These are phyloP conservation scores for Corythornis cristatus DNA, from an alignment of 2,113 vertebrate species.

Conservation along the genomic window DNA sequence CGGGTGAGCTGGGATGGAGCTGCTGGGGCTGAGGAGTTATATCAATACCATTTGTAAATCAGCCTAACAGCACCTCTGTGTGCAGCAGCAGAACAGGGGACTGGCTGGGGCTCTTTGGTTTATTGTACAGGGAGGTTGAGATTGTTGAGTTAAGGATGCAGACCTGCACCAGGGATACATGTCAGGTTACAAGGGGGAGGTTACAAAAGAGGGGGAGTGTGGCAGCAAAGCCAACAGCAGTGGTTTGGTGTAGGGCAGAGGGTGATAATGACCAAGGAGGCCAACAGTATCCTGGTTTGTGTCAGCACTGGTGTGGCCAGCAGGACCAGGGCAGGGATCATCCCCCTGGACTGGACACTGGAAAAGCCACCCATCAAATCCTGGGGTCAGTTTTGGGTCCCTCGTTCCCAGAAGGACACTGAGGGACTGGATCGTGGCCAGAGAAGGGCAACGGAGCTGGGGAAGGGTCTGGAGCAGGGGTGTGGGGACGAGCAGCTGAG, in stretches of 20 bases:
- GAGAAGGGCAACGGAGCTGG: no score
- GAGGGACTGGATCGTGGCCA: no score
- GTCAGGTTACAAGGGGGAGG: accelerated
- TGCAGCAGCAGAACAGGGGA: accelerated
- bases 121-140: not conserved
- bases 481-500: no score
- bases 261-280: no score
- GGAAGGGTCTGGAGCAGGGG: no score
- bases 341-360: no score
- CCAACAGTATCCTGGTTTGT: no score
- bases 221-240: accelerated
- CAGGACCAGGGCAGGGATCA: no score
- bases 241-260: accelerated
- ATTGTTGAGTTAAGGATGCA: not conserved
- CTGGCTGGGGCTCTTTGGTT: not conserved
- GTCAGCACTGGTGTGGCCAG: no score
- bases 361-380: no score
- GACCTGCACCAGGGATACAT: not conserved
- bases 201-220: accelerated
- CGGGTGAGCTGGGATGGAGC: accelerated
- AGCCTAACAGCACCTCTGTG: not conserved
- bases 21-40: not conserved
- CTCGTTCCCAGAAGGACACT: no score
- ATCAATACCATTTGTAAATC: not conserved
- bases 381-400: no score